phyloP scores from a whole-genome alignment of 2,113 vertebrate genomes.

The Ariopsis seemanni region DNA sequence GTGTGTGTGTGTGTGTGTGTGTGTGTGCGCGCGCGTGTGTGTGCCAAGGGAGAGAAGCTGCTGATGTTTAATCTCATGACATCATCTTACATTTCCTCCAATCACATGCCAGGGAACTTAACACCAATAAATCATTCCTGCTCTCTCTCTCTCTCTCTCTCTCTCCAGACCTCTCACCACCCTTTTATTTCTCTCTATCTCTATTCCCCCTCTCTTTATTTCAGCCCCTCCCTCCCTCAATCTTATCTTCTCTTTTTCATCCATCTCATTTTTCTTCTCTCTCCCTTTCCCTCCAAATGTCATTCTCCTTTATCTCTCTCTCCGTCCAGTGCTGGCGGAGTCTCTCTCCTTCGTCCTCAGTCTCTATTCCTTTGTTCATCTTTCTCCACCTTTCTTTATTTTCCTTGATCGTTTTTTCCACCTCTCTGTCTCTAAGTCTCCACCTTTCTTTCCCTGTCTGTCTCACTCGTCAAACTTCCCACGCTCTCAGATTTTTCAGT shows the following conservation, averaged over 20 bases:
- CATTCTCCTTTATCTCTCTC: neutral
- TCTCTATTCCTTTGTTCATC: neutral
- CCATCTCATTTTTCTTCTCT: neutral
- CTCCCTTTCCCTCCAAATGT: neutral
- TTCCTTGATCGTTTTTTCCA: neutral
- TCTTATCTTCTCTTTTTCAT: neutral
- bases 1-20: neutral
- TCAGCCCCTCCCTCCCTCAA: neutral
- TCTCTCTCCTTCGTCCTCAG: neutral
- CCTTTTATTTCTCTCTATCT: neutral
- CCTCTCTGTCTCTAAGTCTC: neutral
- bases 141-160: neutral
- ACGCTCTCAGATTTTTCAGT: neutral
- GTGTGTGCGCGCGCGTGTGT: neutral
- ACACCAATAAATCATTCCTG: neutral
- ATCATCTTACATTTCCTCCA: neutral
- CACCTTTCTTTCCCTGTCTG: neutral
- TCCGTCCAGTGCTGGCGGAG: neutral
- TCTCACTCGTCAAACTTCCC: neutral
- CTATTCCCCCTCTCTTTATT: neutral
- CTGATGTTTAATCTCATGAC: neutral
- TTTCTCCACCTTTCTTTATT: neutral
- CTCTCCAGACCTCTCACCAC: neutral
- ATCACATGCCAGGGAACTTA: neutral
- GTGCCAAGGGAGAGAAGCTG: neutral